A percentile compares a stretch with the other conserved stretches of the same genome.
Evolutionary conservation across 2,113 vertebrate genomes (phyloP).

Genomic region (pig (Sus scrofa)): T2T-Sscrofa CM000813.6:50651501-50652000

Average conservation of each 20-base stretch:
- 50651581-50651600: too few species aligned
- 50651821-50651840: not conserved
- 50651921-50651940: slow-evolving; percentile 28
- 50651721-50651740: too few species aligned
- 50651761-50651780: too few species aligned
- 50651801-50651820: slow-evolving; percentile 4
- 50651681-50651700: too few species aligned
- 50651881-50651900: slow-evolving; percentile 36
- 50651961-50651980: not conserved
- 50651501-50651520: not conserved
- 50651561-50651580: too few species aligned
- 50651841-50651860: not conserved
- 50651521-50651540: not conserved
- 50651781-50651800: not conserved
- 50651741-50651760: too few species aligned
- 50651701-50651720: too few species aligned
- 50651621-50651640: too few species aligned
- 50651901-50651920: not conserved
- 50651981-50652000: slow-evolving; percentile 12
- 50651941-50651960: slow-evolving; percentile 25
- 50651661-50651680: too few species aligned
- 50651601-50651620: too few species aligned
- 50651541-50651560: not conserved
- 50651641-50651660: too few species aligned
- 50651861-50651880: not conserved